phyloP scores from a whole-genome alignment of 2,888 invertebrate genomes.

The Rotaria socialis region DNA sequence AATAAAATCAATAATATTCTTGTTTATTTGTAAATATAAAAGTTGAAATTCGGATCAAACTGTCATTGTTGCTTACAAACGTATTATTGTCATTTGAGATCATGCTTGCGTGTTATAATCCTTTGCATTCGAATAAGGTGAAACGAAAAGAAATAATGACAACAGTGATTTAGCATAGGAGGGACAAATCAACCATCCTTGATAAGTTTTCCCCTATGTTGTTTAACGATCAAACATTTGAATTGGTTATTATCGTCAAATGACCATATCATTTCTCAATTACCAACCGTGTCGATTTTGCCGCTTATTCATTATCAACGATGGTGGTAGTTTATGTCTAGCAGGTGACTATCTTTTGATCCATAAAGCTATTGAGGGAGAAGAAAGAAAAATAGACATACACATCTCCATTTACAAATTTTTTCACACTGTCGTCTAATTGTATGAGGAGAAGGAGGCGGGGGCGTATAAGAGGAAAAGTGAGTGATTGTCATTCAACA shows the following conservation, averaged over 20 bases:
- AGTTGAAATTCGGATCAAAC: background rate
- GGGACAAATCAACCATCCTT: slow-evolving; percentile 4
- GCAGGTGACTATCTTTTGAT: slow-evolving; percentile 22
- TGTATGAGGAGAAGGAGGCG: background rate
- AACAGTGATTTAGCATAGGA: slow-evolving; percentile 23
- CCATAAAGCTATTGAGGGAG: background rate
- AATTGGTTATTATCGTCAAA: background rate
- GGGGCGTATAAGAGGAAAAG: too few relatives aligned
- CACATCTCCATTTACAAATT: slow-evolving; percentile 17
- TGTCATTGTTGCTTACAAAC: background rate
- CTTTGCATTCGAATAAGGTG: background rate
- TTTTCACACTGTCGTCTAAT: background rate
- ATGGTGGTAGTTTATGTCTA: slow-evolving; percentile 14
- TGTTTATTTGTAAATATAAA: background rate
- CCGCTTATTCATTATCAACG: slow-evolving; percentile 28
- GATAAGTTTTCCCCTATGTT: background rate
- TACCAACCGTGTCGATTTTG: slow-evolving; percentile 19
- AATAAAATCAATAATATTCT: background rate
- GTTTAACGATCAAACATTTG: slow-evolving; percentile 13
- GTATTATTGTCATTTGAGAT: background rate
- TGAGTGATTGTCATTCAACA: slow-evolving; percentile 17
- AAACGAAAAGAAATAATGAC: slow-evolving; percentile 5
- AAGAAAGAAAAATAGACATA: background rate
- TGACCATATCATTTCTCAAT: slow-evolving; percentile 27
- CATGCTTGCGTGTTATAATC: background rate